Percentiles rank a stretch among this genome's conserved stretches.
phyloP scores from a whole-genome alignment of 2,113 vertebrate species.

The Camelus bactrianus region DNA sequence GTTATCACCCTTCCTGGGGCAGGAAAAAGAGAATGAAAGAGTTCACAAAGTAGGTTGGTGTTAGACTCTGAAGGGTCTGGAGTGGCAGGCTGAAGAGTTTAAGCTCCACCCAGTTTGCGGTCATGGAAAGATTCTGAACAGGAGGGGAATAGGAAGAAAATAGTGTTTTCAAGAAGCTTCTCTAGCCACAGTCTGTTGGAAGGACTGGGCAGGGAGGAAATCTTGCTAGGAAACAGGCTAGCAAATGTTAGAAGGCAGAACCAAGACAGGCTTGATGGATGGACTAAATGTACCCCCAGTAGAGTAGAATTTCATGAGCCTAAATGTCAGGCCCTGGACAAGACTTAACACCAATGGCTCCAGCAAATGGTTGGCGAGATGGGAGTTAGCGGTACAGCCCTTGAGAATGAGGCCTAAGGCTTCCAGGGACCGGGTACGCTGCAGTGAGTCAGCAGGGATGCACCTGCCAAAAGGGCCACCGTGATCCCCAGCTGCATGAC shows the following conservation, averaged over 20 bases:
- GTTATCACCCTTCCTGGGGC: not conserved
- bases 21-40: not conserved
- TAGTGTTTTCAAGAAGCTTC: slow-evolving; percentile 1
- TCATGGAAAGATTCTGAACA: not conserved
- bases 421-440: slow-evolving; percentile 49
- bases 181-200: not conserved
- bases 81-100: not conserved
- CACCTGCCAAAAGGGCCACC: slow-evolving; percentile 12
- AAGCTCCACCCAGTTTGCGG: not conserved
- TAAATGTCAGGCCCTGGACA: slow-evolving; percentile 75
- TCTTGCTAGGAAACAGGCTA: slow-evolving; percentile 56
- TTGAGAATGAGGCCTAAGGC: slow-evolving; percentile 25
- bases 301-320: slow-evolving; percentile 75
- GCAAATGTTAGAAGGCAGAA: slow-evolving; percentile 58
- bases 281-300: slow-evolving; percentile 59
- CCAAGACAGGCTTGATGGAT: slow-evolving; percentile 53
- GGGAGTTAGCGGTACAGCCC: slow-evolving; percentile 51
- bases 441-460: slow-evolving; percentile 63
- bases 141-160: slow-evolving; percentile 4
- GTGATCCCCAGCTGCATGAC: not conserved
- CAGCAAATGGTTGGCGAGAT: slow-evolving; percentile 46
- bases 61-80: not conserved
- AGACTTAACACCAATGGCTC: slow-evolving; percentile 37
- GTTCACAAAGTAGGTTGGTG: not conserved
- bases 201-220: slow-evolving; percentile 53